phyloP scores from a whole-genome alignment of 1,140 invertebrate genomes.

The Pseudomyrmex gracilis region DNA sequence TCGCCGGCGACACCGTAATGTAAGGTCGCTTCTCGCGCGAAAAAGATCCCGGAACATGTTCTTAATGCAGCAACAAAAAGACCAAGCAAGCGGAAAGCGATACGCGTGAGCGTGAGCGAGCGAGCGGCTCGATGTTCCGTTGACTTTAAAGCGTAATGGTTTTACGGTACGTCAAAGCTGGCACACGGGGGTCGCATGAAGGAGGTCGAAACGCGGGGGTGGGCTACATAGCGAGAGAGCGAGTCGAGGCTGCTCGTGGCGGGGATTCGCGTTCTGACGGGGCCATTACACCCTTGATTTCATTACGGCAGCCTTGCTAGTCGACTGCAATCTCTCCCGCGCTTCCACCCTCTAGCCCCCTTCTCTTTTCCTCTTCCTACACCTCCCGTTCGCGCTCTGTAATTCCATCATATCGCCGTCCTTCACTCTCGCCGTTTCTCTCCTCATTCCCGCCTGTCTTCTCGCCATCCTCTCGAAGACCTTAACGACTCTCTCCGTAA shows the following conservation, averaged over 20 bases:
- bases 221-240: conserved; percentile 65
- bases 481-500: conserved; percentile 64
- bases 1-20: background rate
- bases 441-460: conserved; percentile 34
- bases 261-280: conserved; percentile 80
- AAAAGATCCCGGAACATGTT: conserved; percentile 36
- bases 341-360: conserved; percentile 50
- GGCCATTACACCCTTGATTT: conserved; percentile 83
- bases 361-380: conserved; percentile 63
- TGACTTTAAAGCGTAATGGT: conserved; percentile 79
- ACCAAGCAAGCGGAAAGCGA: conserved; percentile 67
- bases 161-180: conserved; percentile 79
- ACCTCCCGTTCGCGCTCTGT: conserved; percentile 63
- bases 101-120: conserved; percentile 63
- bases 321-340: conserved; percentile 78
- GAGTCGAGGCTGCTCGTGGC: conserved; percentile 70
- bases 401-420: conserved; percentile 54
- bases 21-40: background rate
- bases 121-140: conserved; percentile 75
- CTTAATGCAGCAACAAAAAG: conserved; percentile 63
- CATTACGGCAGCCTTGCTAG: conserved; percentile 79
- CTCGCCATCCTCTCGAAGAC: conserved; percentile 11
- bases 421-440: conserved; percentile 35
- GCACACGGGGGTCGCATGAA: conserved; percentile 61
- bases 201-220: conserved; percentile 62